Evolutionary conservation across 2,888 invertebrate genomes (phyloP), one percentile per base, ranked within the genome.

Genomic region (Xestia xanthographa): DNA sequence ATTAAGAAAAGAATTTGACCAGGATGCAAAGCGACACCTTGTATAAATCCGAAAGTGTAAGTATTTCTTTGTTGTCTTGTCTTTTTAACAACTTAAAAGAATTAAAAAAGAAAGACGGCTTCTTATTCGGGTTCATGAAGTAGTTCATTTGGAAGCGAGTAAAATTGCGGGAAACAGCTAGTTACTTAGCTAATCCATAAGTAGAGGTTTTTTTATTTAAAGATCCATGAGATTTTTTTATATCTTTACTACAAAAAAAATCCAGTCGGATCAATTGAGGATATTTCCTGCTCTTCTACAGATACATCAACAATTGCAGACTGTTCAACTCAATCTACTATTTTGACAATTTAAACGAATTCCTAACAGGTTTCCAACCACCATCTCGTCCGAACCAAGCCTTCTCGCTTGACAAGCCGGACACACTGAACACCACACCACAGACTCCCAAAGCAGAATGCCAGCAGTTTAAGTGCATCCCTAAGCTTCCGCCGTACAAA

Each of bases 401-500:
- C 22, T 95, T 95, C 92, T 91, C 92, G 1, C 89, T 96, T 6
- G 93, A 92, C 86, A 95, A 94, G 87, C 95, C 96, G 0, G 78
- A 91, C 0, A 26, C 63, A 5, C n/a, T 90, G 6, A 85, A 69
- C 71, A 72, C 85, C 11, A 66, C 82, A 1, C 20, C 70, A 3
- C 79, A 83, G 17, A 79, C 87, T 0, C 63, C 84, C 5, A 88
- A 90, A 79, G 86, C 93, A 34, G 93, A 93, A 79, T 97, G 97
- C 86, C 92, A 91, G 0, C 96, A 97, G 90, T 97, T 97, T 92
- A 95, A 94, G 66, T 97, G 97, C 88, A 91, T 97, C 17, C 96
- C 97, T 0, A 88, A 89, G 14, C 94, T 96, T 75, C 97, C 97
- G 1, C 96, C 97, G 0, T 96, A 96, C 67, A 83, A 86, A 20